These are phyloP conservation scores for Drosophila triauraria DNA, from an alignment of 1,140 invertebrate genomes.

Conservation along the genomic window DNA sequence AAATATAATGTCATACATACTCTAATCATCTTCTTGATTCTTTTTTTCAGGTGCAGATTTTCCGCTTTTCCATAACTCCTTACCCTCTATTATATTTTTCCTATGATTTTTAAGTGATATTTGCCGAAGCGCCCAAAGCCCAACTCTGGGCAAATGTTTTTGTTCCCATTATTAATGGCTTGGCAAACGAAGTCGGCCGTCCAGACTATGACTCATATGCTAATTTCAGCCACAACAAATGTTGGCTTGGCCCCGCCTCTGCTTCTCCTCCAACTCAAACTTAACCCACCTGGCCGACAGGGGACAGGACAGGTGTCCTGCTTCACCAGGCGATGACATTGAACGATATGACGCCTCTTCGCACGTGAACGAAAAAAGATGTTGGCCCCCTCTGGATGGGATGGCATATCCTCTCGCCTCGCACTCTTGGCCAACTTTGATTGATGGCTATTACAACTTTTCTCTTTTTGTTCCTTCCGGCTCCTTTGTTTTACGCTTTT, in stretches of 20 bases:
- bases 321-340: slow-evolving; percentile 57
- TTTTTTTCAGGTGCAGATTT: slow-evolving; percentile 25
- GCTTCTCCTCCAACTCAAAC: neutral
- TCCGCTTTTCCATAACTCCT: neutral
- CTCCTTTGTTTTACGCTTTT: slow-evolving; percentile 29
- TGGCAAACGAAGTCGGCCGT: slow-evolving; percentile 47
- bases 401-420: neutral
- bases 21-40: neutral
- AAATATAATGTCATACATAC: no score
- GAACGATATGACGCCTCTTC: slow-evolving; percentile 54
- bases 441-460: slow-evolving; percentile 57
- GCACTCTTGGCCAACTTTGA: slow-evolving; percentile 28
- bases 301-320: slow-evolving; percentile 52
- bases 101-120: slow-evolving; percentile 63
- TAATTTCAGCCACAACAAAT: slow-evolving; percentile 68
- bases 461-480: slow-evolving; percentile 40
- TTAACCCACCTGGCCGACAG: slow-evolving; percentile 28
- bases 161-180: slow-evolving; percentile 71
- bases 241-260: slow-evolving; percentile 23
- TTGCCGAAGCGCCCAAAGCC: slow-evolving; percentile 59
- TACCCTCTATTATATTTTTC: neutral
- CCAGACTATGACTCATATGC: slow-evolving; percentile 71
- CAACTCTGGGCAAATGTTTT: slow-evolving; percentile 45
- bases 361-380: slow-evolving; percentile 20
- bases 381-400: slow-evolving; percentile 18